Percentiles rank a stretch among this genome's conserved stretches.
phyloP scores from a whole-genome alignment of 2,888 invertebrate species.

The Perithous albicinctus region DNA sequence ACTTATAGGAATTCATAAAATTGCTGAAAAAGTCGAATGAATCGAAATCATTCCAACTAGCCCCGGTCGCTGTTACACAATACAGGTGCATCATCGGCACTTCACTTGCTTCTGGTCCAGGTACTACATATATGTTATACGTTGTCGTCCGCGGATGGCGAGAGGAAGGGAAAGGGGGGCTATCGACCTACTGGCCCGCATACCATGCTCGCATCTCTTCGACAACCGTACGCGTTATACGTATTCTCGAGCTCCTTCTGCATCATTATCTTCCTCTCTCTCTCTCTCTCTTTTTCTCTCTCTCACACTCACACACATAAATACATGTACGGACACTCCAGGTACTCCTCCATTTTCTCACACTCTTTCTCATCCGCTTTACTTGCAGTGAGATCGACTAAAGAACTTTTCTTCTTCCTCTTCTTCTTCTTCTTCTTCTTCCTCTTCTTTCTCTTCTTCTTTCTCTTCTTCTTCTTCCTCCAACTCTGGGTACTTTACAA shows the following conservation, averaged over 20 bases:
- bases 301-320: conserved; percentile 36
- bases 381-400: conserved; percentile 50
- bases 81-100: conserved; percentile 25
- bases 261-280: conserved; percentile 17
- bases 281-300: conserved; percentile 5
- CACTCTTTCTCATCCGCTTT: conserved; percentile 63
- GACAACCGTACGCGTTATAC: conserved; percentile 2
- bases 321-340: conserved; percentile 4
- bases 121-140: conserved; percentile 21
- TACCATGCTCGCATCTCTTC: conserved; percentile 71
- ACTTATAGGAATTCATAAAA: neutral
- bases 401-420: conserved; percentile 34
- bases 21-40: neutral
- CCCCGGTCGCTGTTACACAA: conserved; percentile 2
- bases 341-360: conserved; percentile 24
- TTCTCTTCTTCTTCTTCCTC: conserved; percentile 33
- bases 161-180: too few relatives aligned
- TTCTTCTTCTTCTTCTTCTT: too few relatives aligned
- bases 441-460: too few relatives aligned
- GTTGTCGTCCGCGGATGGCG: conserved; percentile 42
- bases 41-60: neutral
- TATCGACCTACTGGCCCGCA: conserved; percentile 82
- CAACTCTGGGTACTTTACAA: neutral
- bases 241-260: conserved; percentile 33
- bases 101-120: conserved; percentile 40